Conservation (phyloP, 2,113 vertebrate genomes). For the Corynorhinus townsendii region DNA sequence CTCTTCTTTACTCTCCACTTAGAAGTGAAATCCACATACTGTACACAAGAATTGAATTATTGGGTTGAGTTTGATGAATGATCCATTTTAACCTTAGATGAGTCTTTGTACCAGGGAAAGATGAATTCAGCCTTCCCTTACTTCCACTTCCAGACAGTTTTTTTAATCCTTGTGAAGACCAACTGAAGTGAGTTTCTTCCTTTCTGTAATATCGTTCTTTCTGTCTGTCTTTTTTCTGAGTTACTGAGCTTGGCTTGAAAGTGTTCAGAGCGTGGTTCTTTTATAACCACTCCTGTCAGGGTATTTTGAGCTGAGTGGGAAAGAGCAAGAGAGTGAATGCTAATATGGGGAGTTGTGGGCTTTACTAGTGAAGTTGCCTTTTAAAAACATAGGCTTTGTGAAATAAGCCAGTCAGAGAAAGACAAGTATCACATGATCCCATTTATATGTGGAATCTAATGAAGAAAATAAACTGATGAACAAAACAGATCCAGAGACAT, state of each 20-base stretch:
- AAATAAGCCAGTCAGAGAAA: too few relatives aligned
- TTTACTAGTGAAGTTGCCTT: background rate
- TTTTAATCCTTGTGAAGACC: background rate
- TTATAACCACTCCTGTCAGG: background rate
- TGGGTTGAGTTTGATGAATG: background rate
- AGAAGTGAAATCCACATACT: background rate
- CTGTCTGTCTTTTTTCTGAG: background rate
- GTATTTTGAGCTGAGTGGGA: background rate
- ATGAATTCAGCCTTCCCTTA: background rate
- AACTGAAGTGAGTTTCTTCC: background rate
- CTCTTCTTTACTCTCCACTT: background rate
- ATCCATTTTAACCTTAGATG: background rate
- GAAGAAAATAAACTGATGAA: too few relatives aligned
- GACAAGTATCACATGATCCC: too few relatives aligned
- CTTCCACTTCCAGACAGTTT: background rate
- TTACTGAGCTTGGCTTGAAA: background rate
- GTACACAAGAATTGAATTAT: background rate
- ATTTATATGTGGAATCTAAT: too few relatives aligned
- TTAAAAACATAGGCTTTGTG: background rate
- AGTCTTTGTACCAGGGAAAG: background rate
- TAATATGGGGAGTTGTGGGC: background rate
- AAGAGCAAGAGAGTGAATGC: background rate
- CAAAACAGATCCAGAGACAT: too few relatives aligned
- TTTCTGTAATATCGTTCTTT: background rate
- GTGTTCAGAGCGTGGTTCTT: background rate